A percentile compares a stretch with the other conserved stretches of the same genome.
Evolutionary conservation across 1,140 invertebrate genomes (phyloP).

Genomic region (Stratiolaelaps scimitus): DNA sequence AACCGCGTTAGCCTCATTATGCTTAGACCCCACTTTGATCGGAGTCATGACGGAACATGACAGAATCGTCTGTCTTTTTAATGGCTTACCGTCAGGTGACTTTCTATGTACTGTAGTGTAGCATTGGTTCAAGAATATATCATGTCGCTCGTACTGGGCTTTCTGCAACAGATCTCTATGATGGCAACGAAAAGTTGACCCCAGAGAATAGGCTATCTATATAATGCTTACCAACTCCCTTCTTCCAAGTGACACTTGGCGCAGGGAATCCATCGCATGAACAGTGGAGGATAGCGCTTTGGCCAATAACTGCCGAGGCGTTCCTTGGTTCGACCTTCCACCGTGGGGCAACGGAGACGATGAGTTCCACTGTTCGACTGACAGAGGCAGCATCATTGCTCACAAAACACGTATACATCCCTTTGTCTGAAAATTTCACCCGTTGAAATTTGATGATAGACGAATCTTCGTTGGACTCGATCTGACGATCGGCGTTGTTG

Average conservation of each 20-base stretch:
- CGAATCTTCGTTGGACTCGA: slow-evolving; percentile 27
- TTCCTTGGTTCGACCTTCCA: slow-evolving; percentile 48
- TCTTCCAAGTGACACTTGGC: slow-evolving; percentile 45
- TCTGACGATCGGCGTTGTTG: slow-evolving; percentile 24
- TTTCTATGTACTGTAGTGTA: no score
- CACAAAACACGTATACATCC: slow-evolving; percentile 24
- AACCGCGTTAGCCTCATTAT: no score
- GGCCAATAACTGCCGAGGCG: slow-evolving; percentile 41
- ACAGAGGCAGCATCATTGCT: slow-evolving; percentile 23
- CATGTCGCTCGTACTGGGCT: no score
- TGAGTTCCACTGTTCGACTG: slow-evolving; percentile 22
- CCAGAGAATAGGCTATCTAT: no score
- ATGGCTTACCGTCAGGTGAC: no score
- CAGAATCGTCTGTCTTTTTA: no score
- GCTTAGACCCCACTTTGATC: no score
- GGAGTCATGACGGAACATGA: no score
- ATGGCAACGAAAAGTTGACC: no score
- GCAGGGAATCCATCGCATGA: slow-evolving; percentile 43
- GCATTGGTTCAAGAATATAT: no score
- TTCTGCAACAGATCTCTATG: no score
- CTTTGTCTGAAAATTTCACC: slow-evolving; percentile 17
- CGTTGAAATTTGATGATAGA: slow-evolving; percentile 25
- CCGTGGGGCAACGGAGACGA: slow-evolving; percentile 43
- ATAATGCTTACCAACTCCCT: slow-evolving; percentile 20
- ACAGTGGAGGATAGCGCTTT: slow-evolving; percentile 44